Evolutionary conservation across 2,888 invertebrate genomes (phyloP).

Genomic region (Drosophila mercatorum): DNA sequence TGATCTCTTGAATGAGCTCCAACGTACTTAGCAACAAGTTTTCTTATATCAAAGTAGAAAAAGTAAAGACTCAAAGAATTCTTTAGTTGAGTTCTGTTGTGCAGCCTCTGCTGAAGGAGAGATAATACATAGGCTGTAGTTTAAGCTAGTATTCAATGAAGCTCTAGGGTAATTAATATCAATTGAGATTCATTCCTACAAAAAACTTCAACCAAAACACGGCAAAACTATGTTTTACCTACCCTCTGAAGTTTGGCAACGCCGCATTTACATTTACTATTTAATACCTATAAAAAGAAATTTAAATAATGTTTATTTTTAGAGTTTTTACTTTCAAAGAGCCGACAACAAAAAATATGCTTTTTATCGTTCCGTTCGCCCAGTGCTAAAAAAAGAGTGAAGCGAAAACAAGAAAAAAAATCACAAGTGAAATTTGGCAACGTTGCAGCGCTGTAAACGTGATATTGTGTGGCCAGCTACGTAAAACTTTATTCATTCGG

Average conservation of each 20-base stretch:
- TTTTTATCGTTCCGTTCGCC: neutral
- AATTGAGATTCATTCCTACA: no score
- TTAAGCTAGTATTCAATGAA: no score
- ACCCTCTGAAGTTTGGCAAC: slow-evolving; percentile 5
- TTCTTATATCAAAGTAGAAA: neutral
- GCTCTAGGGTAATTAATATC: no score
- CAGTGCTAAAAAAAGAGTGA: neutral
- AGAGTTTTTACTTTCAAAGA: neutral
- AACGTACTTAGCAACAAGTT: neutral
- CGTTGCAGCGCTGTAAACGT: slow-evolving; percentile 36
- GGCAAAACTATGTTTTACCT: neutral
- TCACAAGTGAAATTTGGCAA: slow-evolving; percentile 37
- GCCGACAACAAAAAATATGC: neutral
- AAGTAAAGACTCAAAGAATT: neutral
- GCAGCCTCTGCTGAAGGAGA: neutral
- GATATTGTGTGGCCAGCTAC: slow-evolving; percentile 34
- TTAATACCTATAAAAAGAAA: neutral
- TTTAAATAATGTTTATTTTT: neutral
- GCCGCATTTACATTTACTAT: neutral
- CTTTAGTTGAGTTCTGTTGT: neutral
- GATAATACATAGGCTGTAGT: neutral
- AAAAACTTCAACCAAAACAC: neutral
- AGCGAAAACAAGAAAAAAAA: neutral
- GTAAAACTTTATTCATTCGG: slow-evolving; percentile 45
- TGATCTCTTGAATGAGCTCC: neutral